Evolutionary conservation across 2,797 vertebrate species (phyloP).

Genomic region (Sebastes oblongus): DNA sequence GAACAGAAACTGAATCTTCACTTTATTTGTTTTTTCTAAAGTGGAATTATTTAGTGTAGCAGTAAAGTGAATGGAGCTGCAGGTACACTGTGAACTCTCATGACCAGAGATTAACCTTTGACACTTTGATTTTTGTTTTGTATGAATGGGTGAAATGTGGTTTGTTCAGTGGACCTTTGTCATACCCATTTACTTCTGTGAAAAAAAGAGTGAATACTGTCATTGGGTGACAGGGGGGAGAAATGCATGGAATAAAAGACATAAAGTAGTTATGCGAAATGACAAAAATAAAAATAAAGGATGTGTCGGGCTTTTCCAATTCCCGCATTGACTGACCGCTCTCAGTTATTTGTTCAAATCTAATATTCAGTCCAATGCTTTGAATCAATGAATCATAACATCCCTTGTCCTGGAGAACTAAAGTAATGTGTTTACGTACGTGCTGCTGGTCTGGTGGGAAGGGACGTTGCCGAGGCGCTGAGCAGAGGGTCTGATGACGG

Average conservation of each 20-base stretch:
- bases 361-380: neutral
- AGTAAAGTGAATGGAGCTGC: neutral
- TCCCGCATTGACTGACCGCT: neutral
- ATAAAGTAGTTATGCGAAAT: neutral
- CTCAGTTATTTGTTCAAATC: neutral
- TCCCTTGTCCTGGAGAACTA: neutral
- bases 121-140: neutral
- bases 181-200: neutral
- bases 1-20: conserved; percentile 2
- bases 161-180: neutral
- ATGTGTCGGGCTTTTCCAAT: neutral
- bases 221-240: neutral
- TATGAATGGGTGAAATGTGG: neutral
- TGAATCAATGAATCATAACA: conserved; percentile 10
- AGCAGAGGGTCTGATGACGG: conserved; percentile 87
- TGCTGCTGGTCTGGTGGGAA: conserved; percentile 84
- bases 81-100: neutral
- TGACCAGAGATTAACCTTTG: conserved; percentile 12
- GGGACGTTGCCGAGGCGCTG: conserved; percentile 80
- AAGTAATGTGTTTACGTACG: conserved; percentile 78
- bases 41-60: neutral
- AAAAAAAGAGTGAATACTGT: conserved; percentile 1
- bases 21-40: neutral
- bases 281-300: neutral
- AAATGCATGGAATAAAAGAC: neutral